Evolutionary conservation across 2,797 vertebrate species (phyloP).

Genomic region (Okamejei kenojei): DNA sequence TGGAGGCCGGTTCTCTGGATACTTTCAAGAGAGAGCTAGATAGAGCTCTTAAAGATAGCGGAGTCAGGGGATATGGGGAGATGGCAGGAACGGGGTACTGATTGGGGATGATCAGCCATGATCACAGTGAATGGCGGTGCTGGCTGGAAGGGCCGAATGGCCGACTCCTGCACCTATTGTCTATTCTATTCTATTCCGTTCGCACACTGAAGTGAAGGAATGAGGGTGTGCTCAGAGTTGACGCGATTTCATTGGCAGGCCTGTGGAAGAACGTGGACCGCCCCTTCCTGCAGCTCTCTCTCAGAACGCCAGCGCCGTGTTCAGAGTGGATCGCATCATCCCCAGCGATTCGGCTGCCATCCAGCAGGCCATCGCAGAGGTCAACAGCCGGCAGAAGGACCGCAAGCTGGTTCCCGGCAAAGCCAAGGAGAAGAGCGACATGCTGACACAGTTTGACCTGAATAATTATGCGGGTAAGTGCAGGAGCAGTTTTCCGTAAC

Average conservation of each 20-base stretch:
- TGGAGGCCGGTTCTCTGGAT: too few relatives aligned
- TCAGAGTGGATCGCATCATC: conserved; percentile 58
- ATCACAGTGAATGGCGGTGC: too few relatives aligned
- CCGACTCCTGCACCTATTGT: too few relatives aligned
- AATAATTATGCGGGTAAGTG: conserved; percentile 34
- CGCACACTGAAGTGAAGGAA: background rate
- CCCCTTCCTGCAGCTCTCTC: conserved; percentile 49
- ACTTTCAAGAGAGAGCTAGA: too few relatives aligned
- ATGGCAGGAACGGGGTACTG: too few relatives aligned
- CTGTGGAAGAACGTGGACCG: conserved; percentile 51
- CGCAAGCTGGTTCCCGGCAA: conserved; percentile 36
- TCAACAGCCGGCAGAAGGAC: conserved; percentile 42
- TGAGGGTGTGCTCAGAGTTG: background rate
- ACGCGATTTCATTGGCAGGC: conserved; percentile 44
- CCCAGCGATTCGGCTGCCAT: conserved; percentile 60
- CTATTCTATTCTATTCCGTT: too few relatives aligned
- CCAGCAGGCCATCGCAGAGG: conserved; percentile 57
- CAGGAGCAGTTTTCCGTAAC: background rate
- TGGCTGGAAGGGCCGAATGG: too few relatives aligned
- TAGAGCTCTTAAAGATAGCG: too few relatives aligned
- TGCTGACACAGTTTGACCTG: conserved; percentile 24
- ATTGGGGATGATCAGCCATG: too few relatives aligned
- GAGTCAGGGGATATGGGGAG: too few relatives aligned
- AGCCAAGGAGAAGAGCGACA: conserved; percentile 22
- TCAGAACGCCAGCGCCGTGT: conserved; percentile 55